These are phyloP conservation scores for Hemibagrus wyckioides DNA, from an alignment of 2,113 vertebrate species.

Conservation along the genomic window DNA sequence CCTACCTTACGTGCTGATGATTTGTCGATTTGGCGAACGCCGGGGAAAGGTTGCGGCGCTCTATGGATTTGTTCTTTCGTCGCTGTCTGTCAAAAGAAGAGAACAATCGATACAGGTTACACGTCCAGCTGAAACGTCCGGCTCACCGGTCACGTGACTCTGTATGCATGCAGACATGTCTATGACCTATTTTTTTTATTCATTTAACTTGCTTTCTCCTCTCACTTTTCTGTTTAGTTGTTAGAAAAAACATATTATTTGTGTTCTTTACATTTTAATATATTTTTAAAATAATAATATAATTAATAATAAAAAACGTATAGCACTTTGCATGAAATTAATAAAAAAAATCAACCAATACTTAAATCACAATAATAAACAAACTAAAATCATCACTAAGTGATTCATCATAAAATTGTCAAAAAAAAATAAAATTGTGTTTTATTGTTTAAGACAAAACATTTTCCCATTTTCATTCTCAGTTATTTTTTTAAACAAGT, in stretches of 20 bases:
- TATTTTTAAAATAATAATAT: background rate
- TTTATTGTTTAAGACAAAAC: background rate
- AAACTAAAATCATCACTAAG: background rate
- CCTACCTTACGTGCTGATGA: conserved; percentile 26
- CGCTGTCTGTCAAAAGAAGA: conserved; percentile 21
- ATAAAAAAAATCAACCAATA: background rate
- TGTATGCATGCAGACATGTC: background rate
- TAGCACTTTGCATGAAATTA: background rate
- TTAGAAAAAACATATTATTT: background rate
- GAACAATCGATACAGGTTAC: background rate
- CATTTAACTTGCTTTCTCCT: background rate
- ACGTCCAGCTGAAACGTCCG: background rate
- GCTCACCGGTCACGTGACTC: background rate
- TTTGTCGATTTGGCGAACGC: conserved; percentile 30
- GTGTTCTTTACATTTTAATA: background rate
- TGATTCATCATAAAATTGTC: background rate
- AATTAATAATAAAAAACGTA: background rate
- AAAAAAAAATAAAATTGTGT: background rate
- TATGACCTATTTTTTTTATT: background rate
- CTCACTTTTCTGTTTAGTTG: background rate
- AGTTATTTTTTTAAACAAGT: background rate
- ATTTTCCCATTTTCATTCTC: background rate
- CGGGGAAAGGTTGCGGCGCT: background rate
- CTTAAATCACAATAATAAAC: background rate
- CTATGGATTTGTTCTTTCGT: background rate